Evolutionary conservation across 2,888 invertebrate genomes (phyloP).

Genomic region (Pyrgus malvae): DNA sequence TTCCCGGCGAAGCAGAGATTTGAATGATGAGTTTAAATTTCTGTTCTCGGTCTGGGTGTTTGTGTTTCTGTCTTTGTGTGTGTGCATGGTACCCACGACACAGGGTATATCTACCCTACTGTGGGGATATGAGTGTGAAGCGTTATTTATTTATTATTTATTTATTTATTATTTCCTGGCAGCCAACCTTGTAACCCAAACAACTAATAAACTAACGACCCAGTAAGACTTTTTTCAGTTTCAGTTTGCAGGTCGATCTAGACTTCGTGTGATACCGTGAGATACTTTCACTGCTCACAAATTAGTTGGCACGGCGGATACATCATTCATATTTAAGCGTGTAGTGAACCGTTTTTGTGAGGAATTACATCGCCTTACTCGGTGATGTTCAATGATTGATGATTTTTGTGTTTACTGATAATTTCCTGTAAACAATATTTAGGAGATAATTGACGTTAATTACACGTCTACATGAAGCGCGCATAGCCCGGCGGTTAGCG

Average conservation of each 20-base stretch:
- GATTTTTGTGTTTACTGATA: constrained; percentile 32
- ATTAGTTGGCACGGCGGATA: constrained; percentile 39
- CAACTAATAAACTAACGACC: neutral
- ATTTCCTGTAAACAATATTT: constrained; percentile 31
- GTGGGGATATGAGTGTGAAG: too few species aligned
- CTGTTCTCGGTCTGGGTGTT: too few species aligned
- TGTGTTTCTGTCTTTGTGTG: too few species aligned
- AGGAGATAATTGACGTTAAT: too few species aligned
- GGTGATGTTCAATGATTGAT: constrained; percentile 32
- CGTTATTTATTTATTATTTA: too few species aligned
- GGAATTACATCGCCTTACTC: constrained; percentile 27
- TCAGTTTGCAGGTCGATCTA: neutral
- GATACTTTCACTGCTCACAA: constrained; percentile 32
- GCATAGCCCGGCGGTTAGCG: too few species aligned
- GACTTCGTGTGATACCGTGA: constrained; percentile 32
- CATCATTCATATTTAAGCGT: constrained; percentile 36
- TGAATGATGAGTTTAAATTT: too few species aligned
- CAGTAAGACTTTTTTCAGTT: neutral
- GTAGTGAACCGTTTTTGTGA: constrained; percentile 30
- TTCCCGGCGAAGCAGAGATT: too few species aligned
- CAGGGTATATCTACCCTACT: too few species aligned
- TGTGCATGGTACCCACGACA: too few species aligned
- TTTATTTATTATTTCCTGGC: too few species aligned
- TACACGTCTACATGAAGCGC: too few species aligned
- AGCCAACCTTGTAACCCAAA: neutral